Conservation (phyloP, 2,113 vertebrate species). For the Bagarius yarrelli region DNA sequence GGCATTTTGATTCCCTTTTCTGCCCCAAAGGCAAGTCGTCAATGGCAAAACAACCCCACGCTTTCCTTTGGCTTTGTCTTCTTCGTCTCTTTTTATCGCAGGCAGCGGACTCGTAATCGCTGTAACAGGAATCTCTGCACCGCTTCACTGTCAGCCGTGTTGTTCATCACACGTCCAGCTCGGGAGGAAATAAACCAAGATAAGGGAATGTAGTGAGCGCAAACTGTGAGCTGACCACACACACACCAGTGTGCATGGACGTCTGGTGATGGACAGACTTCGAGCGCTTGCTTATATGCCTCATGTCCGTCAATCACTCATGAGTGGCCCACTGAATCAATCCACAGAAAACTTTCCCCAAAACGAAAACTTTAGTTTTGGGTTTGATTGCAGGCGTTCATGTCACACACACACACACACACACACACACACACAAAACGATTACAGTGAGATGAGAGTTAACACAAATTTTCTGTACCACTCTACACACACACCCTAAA, state of each 20-base stretch:
- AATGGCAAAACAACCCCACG: slow-evolving; percentile 19
- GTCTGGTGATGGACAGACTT: slow-evolving; percentile 10
- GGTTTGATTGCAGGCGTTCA: slow-evolving; percentile 3
- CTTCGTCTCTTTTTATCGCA: background rate
- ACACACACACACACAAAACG: no score
- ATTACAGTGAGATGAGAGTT: no score
- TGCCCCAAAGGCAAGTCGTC: slow-evolving; percentile 47
- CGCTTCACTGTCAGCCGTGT: slow-evolving; percentile 10
- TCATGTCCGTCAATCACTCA: slow-evolving; percentile 10
- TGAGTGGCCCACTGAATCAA: background rate
- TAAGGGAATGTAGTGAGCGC: background rate
- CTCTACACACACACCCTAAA: no score
- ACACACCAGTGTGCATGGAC: background rate
- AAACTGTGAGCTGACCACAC: background rate
- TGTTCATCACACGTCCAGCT: background rate
- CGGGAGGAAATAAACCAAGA: slow-evolving; percentile 8
- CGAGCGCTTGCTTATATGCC: background rate
- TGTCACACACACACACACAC: background rate
- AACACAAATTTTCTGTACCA: no score
- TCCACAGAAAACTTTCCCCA: background rate
- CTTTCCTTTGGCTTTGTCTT: background rate
- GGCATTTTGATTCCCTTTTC: slow-evolving; percentile 42
- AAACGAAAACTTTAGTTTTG: background rate
- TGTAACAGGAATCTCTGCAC: slow-evolving; percentile 1
- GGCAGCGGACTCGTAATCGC: slow-evolving; percentile 3